These are phyloP conservation scores for Pipistrellus nathusii DNA, from an alignment of 2,797 vertebrate species.

Conservation along the genomic window DNA sequence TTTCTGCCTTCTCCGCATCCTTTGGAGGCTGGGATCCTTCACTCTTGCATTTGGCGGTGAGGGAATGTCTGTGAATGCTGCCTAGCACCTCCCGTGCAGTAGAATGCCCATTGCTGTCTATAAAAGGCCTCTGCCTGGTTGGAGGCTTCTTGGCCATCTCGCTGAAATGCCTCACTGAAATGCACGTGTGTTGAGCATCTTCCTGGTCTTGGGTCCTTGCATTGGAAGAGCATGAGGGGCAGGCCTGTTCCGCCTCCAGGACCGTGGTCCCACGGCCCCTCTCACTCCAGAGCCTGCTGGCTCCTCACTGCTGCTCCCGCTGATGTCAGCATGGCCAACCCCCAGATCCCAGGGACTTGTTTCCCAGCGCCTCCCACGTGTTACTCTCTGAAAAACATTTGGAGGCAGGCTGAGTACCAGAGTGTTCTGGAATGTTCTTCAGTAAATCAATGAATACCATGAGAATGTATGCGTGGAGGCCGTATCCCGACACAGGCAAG, in stretches of 20 bases:
- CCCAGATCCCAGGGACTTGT: background rate
- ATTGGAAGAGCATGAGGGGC: accelerated
- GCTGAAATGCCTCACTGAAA: background rate
- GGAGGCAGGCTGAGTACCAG: background rate
- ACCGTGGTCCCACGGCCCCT: accelerated
- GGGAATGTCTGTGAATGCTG: background rate
- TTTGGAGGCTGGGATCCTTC: background rate
- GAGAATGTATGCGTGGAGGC: background rate
- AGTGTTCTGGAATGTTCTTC: conserved; percentile 47
- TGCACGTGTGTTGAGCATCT: accelerated
- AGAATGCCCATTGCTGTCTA: background rate
- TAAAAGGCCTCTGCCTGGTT: background rate
- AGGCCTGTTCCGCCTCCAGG: background rate
- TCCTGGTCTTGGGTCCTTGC: background rate
- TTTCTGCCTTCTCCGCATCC: background rate
- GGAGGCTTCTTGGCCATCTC: background rate
- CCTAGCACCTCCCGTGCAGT: background rate
- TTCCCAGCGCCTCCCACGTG: conserved; percentile 8
- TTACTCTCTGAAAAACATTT: conserved; percentile 36
- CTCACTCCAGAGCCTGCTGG: background rate
- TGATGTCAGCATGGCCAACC: background rate
- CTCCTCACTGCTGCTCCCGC: background rate
- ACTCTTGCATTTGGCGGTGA: background rate
- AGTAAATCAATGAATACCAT: background rate
- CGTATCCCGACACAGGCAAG: accelerated